Evolutionary conservation across 2,888 invertebrate genomes (phyloP).

Genomic region (Sinelater perroti): DNA sequence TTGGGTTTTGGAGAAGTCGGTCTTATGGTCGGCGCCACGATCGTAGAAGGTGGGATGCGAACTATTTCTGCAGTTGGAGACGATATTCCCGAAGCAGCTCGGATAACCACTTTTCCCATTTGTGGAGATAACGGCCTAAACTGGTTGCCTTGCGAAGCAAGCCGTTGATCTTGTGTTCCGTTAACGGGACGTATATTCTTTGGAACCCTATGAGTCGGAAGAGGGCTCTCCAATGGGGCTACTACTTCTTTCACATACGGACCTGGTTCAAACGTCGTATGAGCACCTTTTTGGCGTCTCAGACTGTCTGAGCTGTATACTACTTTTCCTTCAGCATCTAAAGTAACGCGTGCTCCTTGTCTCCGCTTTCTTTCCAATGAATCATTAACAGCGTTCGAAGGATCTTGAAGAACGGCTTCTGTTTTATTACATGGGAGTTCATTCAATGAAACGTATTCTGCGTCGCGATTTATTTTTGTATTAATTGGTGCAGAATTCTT

Average conservation of each 20-base stretch:
- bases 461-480: conserved; percentile 65
- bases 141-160: conserved; percentile 46
- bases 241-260: conserved; percentile 77
- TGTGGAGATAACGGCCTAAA: conserved; percentile 69
- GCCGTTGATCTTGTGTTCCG: conserved; percentile 37
- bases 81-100: conserved; percentile 55
- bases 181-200: conserved; percentile 60
- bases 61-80: conserved; percentile 65
- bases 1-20: conserved; percentile 60
- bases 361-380: conserved; percentile 66
- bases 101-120: conserved; percentile 67
- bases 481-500: not conserved
- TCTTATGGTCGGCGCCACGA: conserved; percentile 66
- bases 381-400: conserved; percentile 49
- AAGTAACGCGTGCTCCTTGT: conserved; percentile 80
- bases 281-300: conserved; percentile 79
- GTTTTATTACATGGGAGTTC: conserved; percentile 69
- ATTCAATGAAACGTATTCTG: conserved; percentile 83
- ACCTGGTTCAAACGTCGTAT: conserved; percentile 88
- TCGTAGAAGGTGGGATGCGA: conserved; percentile 69
- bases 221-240: conserved; percentile 63
- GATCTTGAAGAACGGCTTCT: conserved; percentile 38
- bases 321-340: conserved; percentile 88
- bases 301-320: conserved; percentile 88
- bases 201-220: conserved; percentile 59